Conservation (phyloP, 1,140 invertebrate genomes). For the Saxidomus purpurata region DNA sequence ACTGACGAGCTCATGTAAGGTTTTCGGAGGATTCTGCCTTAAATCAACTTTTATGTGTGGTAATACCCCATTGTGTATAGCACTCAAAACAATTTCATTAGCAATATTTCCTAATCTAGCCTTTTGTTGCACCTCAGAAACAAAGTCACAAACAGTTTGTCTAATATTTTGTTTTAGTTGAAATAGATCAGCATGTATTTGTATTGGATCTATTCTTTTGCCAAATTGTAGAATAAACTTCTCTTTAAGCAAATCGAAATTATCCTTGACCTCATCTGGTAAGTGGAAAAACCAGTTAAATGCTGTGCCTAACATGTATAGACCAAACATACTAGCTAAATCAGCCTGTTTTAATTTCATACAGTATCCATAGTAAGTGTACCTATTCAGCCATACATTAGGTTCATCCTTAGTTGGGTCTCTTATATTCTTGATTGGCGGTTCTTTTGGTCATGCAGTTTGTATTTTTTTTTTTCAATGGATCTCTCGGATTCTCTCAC, state of each 20-base stretch:
- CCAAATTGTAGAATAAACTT: constrained; percentile 33
- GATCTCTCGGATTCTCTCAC: too few relatives aligned
- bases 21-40: not conserved
- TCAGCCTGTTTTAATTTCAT: not conserved
- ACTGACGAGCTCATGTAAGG: not conserved
- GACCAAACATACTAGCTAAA: not conserved
- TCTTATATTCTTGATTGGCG: too few relatives aligned
- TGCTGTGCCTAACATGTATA: not conserved
- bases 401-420: not conserved
- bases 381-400: not conserved
- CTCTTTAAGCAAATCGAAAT: not conserved
- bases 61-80: not conserved
- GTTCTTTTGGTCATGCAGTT: too few relatives aligned
- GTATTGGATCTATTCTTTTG: constrained; percentile 24
- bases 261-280: not conserved
- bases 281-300: constrained; percentile 14
- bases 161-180: constrained; percentile 18
- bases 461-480: too few relatives aligned
- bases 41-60: constrained; percentile 27
- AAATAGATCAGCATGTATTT: constrained; percentile 7
- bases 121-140: not conserved
- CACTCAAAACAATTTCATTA: constrained; percentile 6
- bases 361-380: not conserved
- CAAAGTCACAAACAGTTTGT: constrained; percentile 12
- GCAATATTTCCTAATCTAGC: not conserved